Conservation (phyloP, 2,797 vertebrate genomes). For the Microtus californicus region DNA sequence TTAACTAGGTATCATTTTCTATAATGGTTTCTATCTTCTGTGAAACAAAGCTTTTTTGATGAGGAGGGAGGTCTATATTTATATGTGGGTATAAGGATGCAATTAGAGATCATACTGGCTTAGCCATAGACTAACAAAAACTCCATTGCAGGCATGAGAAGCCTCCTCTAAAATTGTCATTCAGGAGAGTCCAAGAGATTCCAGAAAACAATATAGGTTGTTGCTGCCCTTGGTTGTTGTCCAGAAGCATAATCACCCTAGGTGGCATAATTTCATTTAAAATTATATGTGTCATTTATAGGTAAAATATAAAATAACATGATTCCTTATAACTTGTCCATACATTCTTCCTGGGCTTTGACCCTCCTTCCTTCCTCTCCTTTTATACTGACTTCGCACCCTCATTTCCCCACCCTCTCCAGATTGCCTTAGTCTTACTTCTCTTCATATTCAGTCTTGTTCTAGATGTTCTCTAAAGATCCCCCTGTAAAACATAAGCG, state of each 20-base stretch:
- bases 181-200: background rate
- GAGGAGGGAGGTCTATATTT: background rate
- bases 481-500: constrained; percentile 23
- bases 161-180: background rate
- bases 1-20: background rate
- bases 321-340: background rate
- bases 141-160: background rate
- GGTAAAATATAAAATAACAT: background rate
- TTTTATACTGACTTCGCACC: background rate
- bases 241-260: background rate
- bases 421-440: background rate
- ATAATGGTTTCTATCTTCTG: background rate
- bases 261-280: background rate
- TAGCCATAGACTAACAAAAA: background rate
- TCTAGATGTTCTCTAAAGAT: background rate
- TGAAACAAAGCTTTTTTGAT: background rate
- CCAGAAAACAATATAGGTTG: background rate
- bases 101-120: background rate
- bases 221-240: background rate
- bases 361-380: background rate
- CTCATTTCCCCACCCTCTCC: background rate
- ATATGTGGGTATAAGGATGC: background rate
- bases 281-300: background rate
- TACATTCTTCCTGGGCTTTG: background rate
- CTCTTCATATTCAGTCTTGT: background rate